Evolutionary conservation across 2,888 invertebrate species (phyloP).

Genomic region (Smittia sp.): DNA sequence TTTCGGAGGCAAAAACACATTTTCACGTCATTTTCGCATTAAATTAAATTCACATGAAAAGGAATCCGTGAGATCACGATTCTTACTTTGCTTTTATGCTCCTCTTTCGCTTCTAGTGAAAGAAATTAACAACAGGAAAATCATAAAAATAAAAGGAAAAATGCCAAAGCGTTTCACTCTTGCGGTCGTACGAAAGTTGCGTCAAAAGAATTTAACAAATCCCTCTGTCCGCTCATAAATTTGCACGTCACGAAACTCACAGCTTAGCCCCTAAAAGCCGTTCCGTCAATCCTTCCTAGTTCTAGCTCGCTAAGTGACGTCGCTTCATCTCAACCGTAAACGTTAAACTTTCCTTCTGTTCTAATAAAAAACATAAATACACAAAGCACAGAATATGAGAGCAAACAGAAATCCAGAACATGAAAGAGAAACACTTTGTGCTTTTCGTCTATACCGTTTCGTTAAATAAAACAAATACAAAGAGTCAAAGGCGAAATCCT

Average conservation of each 20-base stretch:
- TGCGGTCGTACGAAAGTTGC: neutral
- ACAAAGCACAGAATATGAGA: neutral
- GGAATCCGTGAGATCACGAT: conserved; percentile 17
- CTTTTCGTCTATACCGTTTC: neutral
- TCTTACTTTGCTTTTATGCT: neutral
- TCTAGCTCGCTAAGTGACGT: no score
- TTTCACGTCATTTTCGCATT: conserved; percentile 30
- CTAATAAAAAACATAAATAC: neutral
- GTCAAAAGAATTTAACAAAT: neutral
- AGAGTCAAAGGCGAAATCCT: neutral
- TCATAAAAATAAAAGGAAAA: conserved; percentile 16
- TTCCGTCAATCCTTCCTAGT: no score
- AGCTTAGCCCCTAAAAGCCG: no score
- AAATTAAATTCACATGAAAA: conserved; percentile 31
- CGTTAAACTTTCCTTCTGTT: neutral
- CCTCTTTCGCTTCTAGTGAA: neutral
- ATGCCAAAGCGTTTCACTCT: neutral
- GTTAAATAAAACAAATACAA: conserved; percentile 8
- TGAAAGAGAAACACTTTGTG: neutral
- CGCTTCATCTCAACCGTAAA: no score
- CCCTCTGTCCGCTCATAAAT: neutral
- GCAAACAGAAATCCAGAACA: neutral
- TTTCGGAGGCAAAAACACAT: conserved; percentile 11
- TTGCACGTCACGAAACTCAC: no score
- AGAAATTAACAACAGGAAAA: neutral